A percentile compares a stretch with the other conserved stretches of the same genome.
Conservation (phyloP, 2,888 invertebrate species). For the Cerceris ruficornis region DNA sequence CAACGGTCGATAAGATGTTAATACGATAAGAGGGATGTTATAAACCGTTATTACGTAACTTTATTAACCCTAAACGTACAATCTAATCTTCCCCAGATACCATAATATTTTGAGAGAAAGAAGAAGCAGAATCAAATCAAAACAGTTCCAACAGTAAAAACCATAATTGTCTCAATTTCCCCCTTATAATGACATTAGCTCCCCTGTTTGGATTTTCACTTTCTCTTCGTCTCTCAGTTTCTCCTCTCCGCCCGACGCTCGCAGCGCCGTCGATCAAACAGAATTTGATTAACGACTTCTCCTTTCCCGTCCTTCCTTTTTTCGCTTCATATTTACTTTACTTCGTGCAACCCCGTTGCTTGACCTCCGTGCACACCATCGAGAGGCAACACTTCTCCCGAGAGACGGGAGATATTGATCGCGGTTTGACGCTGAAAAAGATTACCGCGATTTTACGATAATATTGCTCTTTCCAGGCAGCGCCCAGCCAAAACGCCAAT, state of each 20-base stretch:
- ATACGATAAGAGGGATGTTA: too few species aligned
- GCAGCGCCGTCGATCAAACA: slow-evolving; percentile 13
- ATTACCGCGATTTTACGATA: slow-evolving; percentile 59
- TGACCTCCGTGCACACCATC: slow-evolving; percentile 42
- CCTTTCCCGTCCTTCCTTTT: slow-evolving; percentile 1
- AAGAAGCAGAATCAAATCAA: background rate
- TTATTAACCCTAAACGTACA: too few species aligned
- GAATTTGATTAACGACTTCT: slow-evolving; percentile 48
- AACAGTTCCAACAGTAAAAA: background rate
- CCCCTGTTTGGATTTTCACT: background rate
- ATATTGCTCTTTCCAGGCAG: slow-evolving; percentile 31
- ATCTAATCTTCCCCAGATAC: too few species aligned
- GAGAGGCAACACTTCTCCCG: slow-evolving; percentile 58
- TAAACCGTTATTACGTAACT: too few species aligned
- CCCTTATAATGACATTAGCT: too few species aligned
- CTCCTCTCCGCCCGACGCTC: background rate
- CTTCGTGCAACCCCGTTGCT: slow-evolving; percentile 17
- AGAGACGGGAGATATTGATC: slow-evolving; percentile 61
- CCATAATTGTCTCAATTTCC: background rate
- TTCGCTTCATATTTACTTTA: background rate
- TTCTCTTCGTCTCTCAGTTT: background rate
- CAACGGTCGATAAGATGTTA: too few species aligned
- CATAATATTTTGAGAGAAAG: too few species aligned
- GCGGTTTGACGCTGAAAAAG: slow-evolving; percentile 61
- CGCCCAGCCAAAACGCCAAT: background rate